Percentiles rank a stretch among this genome's conserved stretches.
These are phyloP conservation scores for Grallaria varia DNA, from an alignment of 2,113 vertebrate species.

Conservation along the genomic window DNA sequence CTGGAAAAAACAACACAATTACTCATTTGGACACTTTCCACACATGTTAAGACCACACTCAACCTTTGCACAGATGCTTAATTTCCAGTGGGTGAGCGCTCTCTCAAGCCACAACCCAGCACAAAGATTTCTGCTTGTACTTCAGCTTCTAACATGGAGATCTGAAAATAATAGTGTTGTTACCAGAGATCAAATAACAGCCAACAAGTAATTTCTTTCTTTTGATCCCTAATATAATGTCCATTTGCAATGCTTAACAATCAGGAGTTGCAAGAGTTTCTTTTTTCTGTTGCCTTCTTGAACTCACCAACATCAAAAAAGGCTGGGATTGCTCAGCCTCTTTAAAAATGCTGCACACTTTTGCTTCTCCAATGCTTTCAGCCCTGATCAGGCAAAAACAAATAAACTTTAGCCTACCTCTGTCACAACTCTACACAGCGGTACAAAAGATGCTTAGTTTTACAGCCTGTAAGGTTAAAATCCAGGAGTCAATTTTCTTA, in stretches of 20 bases:
- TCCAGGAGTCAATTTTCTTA: neutral
- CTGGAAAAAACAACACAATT: slow-evolving; percentile 72
- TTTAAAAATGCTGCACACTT: neutral
- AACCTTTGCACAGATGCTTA: slow-evolving; percentile 10
- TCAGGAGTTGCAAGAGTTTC: neutral
- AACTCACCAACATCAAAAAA: neutral
- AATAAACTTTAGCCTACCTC: neutral
- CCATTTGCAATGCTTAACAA: neutral
- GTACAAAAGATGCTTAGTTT: neutral
- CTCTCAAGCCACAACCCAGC: neutral
- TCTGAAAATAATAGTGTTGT: slow-evolving; percentile 22
- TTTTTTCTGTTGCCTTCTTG: neutral
- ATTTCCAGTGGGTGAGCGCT: neutral
- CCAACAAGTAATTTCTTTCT: neutral
- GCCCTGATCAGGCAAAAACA: neutral
- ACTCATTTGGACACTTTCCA: slow-evolving; percentile 32
- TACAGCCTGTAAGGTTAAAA: neutral
- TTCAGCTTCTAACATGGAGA: neutral
- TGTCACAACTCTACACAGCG: neutral
- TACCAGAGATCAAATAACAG: slow-evolving; percentile 14
- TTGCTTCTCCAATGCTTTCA: neutral
- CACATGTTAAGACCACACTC: neutral
- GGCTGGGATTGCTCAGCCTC: neutral
- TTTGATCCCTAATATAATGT: slow-evolving; percentile 22
- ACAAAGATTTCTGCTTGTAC: slow-evolving; percentile 14